Evolutionary conservation across 1,140 invertebrate species (phyloP).

Genomic region (Lethrus apterus): DNA sequence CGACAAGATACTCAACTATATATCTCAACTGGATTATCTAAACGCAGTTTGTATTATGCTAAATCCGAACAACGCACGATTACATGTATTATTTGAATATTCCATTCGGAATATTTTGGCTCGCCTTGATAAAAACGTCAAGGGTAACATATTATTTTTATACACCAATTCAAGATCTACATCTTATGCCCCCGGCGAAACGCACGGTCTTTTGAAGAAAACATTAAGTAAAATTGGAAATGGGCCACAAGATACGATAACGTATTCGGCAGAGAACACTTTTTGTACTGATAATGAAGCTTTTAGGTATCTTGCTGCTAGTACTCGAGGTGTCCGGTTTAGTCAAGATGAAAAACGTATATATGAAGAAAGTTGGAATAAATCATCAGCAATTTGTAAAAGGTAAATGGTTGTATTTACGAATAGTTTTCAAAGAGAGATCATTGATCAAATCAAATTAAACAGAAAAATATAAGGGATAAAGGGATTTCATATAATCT

Average conservation of each 20-base stretch:
- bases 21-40: constrained; percentile 27
- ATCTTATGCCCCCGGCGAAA: constrained; percentile 30
- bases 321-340: constrained; percentile 23
- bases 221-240: constrained; percentile 4
- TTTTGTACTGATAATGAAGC: constrained; percentile 37
- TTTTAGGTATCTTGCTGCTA: constrained; percentile 29
- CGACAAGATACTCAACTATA: constrained; percentile 32
- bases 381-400: constrained; percentile 15
- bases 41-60: constrained; percentile 33
- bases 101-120: constrained; percentile 33
- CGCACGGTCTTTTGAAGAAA: constrained; percentile 22
- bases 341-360: constrained; percentile 6
- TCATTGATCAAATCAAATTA: too few relatives aligned
- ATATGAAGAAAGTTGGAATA: constrained; percentile 30
- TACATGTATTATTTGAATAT: constrained; percentile 29
- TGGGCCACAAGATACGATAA: constrained; percentile 17
- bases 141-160: constrained; percentile 33
- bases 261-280: constrained; percentile 21
- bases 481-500: too few relatives aligned
- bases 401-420: too few relatives aligned
- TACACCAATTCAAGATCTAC: constrained; percentile 32
- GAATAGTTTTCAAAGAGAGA: too few relatives aligned
- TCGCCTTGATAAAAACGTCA: constrained; percentile 30
- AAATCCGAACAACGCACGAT: constrained; percentile 28
- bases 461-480: too few relatives aligned